Evolutionary conservation across 2,888 invertebrate species (phyloP), one percentile per base, ranked within the genome.

Genomic region (Desoria tigrina): DNA sequence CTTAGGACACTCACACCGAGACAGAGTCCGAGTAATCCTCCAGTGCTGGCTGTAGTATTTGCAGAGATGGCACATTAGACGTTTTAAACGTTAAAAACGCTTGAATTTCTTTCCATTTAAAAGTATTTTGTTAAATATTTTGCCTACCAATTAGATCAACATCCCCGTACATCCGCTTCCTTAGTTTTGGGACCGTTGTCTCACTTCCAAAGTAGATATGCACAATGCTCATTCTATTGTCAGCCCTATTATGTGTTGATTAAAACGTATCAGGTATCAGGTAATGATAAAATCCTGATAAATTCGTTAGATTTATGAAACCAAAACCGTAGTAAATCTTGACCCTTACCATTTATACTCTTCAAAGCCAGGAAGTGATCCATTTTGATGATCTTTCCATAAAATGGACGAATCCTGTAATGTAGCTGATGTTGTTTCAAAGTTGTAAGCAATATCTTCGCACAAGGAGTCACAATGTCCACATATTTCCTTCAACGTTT

Each of bases 1-100:
- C 71, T 72, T 18, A 74, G 39, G 11, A 68, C 64, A 32, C 73
- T 73, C 39, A 74, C 73, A 2, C 74, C 74, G 2, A 74, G 54
- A 39, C 71, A 74, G 2, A 74, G 66, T 24, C 69, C 68, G 18
- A 71, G 60, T 2, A 71, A 60, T 23, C 68, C 71, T 3, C 68
- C 68, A 1, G 64, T 68, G 24, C 68, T 71, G 7, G 71, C 68
- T 67, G n/a, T 56, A 27, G 18, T 14, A 45, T n/a, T n/a, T n/a
- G n/a, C n/a, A n/a, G n/a, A n/a, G n/a, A n/a, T n/a, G n/a, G n/a
- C 37, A 53, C 27, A 55, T 39, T 16, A 39, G 16, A 9, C 9
- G 16, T 16, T 16, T 11, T 16, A 49, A 49, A 7, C 18, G 9
- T 49, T 16, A 49, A 49, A n/a, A 49, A 49, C 18, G n/a, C 49